Evolutionary conservation across 2,888 invertebrate genomes (phyloP), one percentile per base, ranked within the genome.

Genomic region (Oscheius onirici): DNA sequence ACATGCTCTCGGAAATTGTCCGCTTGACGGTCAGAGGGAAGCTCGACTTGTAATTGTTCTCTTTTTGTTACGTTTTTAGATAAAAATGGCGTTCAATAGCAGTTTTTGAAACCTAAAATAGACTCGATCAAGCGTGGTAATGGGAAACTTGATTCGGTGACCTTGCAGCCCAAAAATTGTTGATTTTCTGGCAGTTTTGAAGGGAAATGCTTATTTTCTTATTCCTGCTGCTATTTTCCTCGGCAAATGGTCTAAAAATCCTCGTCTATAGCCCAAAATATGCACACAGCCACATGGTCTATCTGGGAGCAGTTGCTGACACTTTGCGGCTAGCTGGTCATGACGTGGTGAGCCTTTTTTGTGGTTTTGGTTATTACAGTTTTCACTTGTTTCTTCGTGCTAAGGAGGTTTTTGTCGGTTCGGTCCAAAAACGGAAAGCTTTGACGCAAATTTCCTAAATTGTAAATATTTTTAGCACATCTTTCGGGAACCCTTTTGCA

Each of bases 1-100:
- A 77, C 34, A 28, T 75, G 15, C 54, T 82, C 3, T 76, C 74
- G 1, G 76, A 80, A 34, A 51, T 66, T 51, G 54, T 66, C 28
- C 52, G 66, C n/a, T 66, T 52, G 17, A 66, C 66, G 13, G 52
- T 66, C 40, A 52, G 24, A 40, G 54, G 66, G 20, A 66, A 66
- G 41, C 24, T 66, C 40, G 52, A 40, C 13, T 8, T 66, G 13
- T 66, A 40, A 20, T 40, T 17, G 34, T 34, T 17, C 5, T 26
- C 2, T 43, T 43, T 24, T 41, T 55, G 54, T 55, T 55, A n/a
- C 13, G 34, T 46, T 46, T 46, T 17, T 20, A 15, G 15, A 17
- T 46, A 8, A 46, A 46, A 46, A 46, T 46, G 20, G 20, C 5
- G 5, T 46, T 3, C 15, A 46, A 46, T n/a, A n/a, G n/a, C n/a